Evolutionary conservation across 2,113 vertebrate genomes (phyloP).

Genomic region (Ceyx cyanopectus): DNA sequence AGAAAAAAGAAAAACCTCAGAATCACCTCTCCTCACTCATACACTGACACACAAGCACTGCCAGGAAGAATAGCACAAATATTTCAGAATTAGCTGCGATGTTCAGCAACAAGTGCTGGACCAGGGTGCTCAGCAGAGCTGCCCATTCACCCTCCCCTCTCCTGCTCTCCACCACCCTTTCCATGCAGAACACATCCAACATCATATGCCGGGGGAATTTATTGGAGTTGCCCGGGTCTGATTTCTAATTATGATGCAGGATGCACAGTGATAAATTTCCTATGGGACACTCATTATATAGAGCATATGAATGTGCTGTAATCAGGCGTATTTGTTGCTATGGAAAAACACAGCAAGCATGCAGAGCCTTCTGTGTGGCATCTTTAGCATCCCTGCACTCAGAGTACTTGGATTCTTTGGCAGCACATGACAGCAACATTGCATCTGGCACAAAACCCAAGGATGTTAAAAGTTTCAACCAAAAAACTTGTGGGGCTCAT

Average conservation of each 20-base stretch:
- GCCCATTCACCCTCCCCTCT: neutral
- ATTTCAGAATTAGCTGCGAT: neutral
- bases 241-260: conserved; percentile 70
- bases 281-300: conserved; percentile 73
- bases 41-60: neutral
- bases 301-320: conserved; percentile 71
- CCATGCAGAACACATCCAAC: neutral
- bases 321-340: conserved; percentile 77
- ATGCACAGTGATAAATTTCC: conserved; percentile 57
- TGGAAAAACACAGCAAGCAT: conserved; percentile 66
- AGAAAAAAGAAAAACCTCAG: neutral
- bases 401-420: conserved; percentile 6
- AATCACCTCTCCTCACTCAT: neutral
- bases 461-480: neutral
- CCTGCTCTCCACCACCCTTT: neutral
- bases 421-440: conserved; percentile 2
- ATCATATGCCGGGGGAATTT: conserved; percentile 22
- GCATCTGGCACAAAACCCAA: conserved; percentile 14
- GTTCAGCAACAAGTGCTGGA: neutral
- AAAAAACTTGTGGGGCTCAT: neutral
- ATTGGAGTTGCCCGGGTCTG: conserved; percentile 34
- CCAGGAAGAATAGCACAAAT: neutral
- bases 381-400: conserved; percentile 11
- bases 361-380: conserved; percentile 64
- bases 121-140: neutral